Conservation (phyloP, 2,888 invertebrate genomes). For the Eupithecia vulgata region DNA sequence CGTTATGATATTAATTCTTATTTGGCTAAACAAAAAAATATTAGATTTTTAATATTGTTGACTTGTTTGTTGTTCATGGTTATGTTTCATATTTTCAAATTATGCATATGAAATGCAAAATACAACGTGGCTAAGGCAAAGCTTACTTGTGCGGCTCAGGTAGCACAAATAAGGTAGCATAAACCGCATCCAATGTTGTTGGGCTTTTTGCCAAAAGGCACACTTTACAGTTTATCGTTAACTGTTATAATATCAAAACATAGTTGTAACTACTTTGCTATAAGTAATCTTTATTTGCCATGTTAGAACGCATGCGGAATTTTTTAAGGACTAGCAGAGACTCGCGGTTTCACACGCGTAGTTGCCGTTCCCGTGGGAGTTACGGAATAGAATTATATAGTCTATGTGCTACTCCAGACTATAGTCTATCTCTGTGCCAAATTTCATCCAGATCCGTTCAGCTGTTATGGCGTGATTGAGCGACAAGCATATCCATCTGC, state of each 20-base stretch:
- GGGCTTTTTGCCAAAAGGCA: constrained; percentile 24
- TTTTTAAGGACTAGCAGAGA: too few species aligned
- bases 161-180: constrained; percentile 25
- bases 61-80: not conserved
- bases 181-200: constrained; percentile 24
- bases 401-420: too few species aligned
- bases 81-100: not conserved
- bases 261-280: not conserved
- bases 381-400: too few species aligned
- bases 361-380: too few species aligned
- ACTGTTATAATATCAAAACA: constrained; percentile 29
- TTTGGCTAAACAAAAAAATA: not conserved
- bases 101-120: not conserved
- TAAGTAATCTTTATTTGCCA: not conserved
- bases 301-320: too few species aligned
- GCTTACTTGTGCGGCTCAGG: constrained; percentile 12
- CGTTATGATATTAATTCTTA: not conserved
- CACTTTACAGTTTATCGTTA: constrained; percentile 17
- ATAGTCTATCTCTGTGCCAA: too few species aligned
- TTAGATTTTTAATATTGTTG: not conserved
- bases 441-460: too few species aligned
- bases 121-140: not conserved
- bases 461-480: too few species aligned
- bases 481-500: too few species aligned
- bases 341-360: too few species aligned